Conservation (phyloP, 2,797 vertebrate genomes). For the Sebastes iracundus region DNA sequence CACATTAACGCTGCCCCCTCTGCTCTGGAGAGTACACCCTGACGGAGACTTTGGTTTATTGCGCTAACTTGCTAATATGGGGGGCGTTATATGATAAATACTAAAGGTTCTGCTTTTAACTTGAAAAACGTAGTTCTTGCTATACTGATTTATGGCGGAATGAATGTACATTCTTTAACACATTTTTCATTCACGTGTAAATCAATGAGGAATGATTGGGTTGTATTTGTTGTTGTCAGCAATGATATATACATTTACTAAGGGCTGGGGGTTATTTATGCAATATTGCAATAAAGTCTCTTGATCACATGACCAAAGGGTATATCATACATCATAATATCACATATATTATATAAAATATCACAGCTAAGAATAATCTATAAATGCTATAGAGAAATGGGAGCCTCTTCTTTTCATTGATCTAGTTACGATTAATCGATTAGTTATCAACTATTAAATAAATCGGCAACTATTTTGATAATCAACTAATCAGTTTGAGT, state of each 20-base stretch:
- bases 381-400: not conserved
- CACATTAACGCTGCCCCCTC: constrained; percentile 28
- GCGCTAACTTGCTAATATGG: not conserved
- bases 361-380: not conserved
- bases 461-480: too few relatives aligned
- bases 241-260: constrained; percentile 12
- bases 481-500: too few relatives aligned
- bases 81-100: not conserved
- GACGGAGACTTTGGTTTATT: not conserved
- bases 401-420: not conserved
- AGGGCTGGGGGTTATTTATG: not conserved
- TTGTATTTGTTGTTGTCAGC: constrained; percentile 35
- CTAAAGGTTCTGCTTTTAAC: not conserved
- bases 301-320: not conserved
- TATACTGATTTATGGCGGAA: not conserved
- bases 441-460: too few relatives aligned
- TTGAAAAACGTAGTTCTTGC: not conserved
- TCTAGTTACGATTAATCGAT: too few relatives aligned
- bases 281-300: not conserved
- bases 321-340: not conserved
- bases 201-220: constrained; percentile 49
- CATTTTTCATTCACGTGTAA: constrained; percentile 32
- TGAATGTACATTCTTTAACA: constrained; percentile 28
- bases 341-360: not conserved
- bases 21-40: not conserved